Percentiles rank a stretch among this genome's conserved stretches.
These are phyloP conservation scores for Macaca mulatta DNA, from an alignment of 2,113 vertebrate genomes.

Conservation along the genomic window DNA sequence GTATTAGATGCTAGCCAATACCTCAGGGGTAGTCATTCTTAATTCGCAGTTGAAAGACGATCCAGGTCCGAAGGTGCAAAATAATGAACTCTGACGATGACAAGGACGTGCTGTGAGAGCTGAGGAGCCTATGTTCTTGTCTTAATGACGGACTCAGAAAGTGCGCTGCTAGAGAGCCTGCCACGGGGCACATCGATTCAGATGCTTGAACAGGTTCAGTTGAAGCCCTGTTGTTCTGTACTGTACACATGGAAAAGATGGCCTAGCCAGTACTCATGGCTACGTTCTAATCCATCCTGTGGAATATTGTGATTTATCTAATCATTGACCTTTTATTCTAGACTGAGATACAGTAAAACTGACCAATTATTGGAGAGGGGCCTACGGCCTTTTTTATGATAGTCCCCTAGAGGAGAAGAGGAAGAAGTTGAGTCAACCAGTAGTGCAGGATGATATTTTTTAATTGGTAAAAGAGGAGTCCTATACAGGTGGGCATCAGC, in stretches of 20 bases:
- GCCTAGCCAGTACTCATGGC: not conserved
- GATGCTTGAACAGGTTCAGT: rapidly evolving
- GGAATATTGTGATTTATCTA: not conserved
- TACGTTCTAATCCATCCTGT: rapidly evolving
- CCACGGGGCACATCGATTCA: rapidly evolving
- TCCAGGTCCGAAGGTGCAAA: rapidly evolving
- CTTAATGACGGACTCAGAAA: not conserved
- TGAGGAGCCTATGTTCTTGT: not conserved
- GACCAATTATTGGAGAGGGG: not conserved
- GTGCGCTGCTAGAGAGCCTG: no score
- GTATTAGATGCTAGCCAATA: not conserved
- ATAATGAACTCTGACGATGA: not conserved
- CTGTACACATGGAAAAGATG: rapidly evolving
- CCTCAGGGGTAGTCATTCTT: not conserved
- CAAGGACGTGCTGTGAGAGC: not conserved
- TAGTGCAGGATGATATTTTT: not conserved
- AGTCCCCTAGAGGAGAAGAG: not conserved
- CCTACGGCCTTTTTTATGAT: not conserved
- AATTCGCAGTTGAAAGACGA: not conserved
- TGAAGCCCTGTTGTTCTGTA: rapidly evolving
- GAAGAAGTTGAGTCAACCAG: not conserved
- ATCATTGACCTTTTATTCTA: not conserved
- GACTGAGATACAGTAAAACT: not conserved
- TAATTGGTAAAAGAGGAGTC: not conserved
- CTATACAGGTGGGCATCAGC: not conserved